Evolutionary conservation across 2,113 vertebrate genomes (phyloP), one percentile per base, ranked within the genome.

Genomic region (Pipa parva): DNA sequence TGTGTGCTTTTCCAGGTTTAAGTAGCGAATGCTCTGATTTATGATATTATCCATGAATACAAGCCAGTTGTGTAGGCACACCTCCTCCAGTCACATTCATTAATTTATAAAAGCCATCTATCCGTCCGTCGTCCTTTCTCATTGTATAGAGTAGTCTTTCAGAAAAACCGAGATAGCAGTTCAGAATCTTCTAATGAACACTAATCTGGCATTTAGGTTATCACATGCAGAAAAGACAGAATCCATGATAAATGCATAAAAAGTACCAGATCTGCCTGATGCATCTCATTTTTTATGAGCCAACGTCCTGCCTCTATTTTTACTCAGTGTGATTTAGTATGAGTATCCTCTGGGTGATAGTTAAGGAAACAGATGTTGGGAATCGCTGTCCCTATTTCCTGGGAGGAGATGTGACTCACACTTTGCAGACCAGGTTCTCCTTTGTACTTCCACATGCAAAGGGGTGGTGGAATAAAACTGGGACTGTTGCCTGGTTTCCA

Each of bases 291-390:
- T 85, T 77, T 83, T 84, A 79, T 78, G 73, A 81, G 74, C 67
- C 78, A 73, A 63, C 76, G 73, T 78, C 79, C 83, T 74, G 80
- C 77, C 84, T 89, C 90, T 97, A 95, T 97, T 96, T 96, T 91
- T 93, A 90, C 80, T 79, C 83, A 42, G 80, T 82, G 79, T 92
- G 88, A 93, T 93, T 95, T 94, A 91, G 85, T 87, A 84, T 78
- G 88, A 78, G 85, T 87, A 94, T 95, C 91, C 94, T 93, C 85
- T 81, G 85, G 88, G 82, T 85, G 86, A 92, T 85, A 86, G 91
- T 90, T 79, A 90, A 97, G 95, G 95, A 98, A 99, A 95, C 95
- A 97, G 94, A 95, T 97, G 95, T 82, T 85, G 83, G 87, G 92
- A 92, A 91, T 93, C 89, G 89, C 92, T 91, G 88, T 90, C 85